A percentile compares a stretch with the other conserved stretches of the same genome.
These are phyloP conservation scores for Xylota segnis DNA, from an alignment of 2,888 invertebrate genomes.

Conservation along the genomic window DNA sequence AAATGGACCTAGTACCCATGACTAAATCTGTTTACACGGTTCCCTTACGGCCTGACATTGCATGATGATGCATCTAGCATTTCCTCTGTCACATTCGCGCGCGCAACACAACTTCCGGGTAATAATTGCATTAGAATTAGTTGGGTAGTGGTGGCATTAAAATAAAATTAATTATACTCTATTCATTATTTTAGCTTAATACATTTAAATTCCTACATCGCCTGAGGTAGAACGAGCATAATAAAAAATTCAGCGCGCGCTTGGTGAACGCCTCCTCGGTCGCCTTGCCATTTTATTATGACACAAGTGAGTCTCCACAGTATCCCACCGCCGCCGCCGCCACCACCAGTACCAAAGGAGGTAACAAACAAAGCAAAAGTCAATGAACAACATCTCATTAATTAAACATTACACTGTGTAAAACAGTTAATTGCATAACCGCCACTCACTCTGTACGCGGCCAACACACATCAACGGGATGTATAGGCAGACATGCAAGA, in stretches of 20 bases:
- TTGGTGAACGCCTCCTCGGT: constrained; percentile 25
- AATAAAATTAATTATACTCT: constrained; percentile 46
- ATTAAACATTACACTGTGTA: constrained; percentile 65
- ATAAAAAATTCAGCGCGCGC: constrained; percentile 53
- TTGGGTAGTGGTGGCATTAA: not conserved
- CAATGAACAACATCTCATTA: constrained; percentile 73
- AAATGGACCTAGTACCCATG: not conserved
- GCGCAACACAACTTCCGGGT: constrained; percentile 21
- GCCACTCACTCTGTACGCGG: constrained; percentile 13
- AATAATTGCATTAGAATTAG: constrained; percentile 28
- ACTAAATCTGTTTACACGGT: no score
- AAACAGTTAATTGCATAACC: constrained; percentile 70
- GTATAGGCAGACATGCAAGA: not conserved
- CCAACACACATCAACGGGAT: constrained; percentile 24
- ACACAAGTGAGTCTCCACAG: not conserved
- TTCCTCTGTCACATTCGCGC: not conserved
- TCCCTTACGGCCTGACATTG: no score
- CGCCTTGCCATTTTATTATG: constrained; percentile 12
- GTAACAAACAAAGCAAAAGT: constrained; percentile 60
- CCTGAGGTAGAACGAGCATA: constrained; percentile 16
- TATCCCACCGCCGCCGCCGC: no score
- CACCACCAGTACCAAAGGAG: not conserved
- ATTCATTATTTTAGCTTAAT: constrained; percentile 12
- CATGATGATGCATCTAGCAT: not conserved
- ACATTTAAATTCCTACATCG: constrained; percentile 33